Evolutionary conservation across 2,888 invertebrate species (phyloP), one percentile per base, ranked within the genome.

Genomic region (Cataglyphis rosenhaueri): DNA sequence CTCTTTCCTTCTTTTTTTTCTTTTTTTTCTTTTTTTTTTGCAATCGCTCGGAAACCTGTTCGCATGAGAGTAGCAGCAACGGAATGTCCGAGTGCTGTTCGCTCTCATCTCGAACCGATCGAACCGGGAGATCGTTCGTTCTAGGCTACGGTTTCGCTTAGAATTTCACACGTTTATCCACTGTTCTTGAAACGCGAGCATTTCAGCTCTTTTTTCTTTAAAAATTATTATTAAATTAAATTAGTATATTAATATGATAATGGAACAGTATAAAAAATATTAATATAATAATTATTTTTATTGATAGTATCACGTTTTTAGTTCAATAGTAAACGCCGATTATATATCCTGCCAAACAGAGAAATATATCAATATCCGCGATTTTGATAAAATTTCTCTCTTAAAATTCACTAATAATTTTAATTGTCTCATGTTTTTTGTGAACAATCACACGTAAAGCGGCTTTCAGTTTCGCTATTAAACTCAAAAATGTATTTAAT

Each of bases 21-120:
- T 64, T 64, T 32, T 62, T 62, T 84, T 68, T 89, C 87, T 87
- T 82, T 87, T 84, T 68, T 89, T 89, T 87, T 82, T 87, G 85
- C 89, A 85, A 86, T 87, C 86, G 87, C 82, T 82, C 84, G 86
- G 83, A 86, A 89, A 89, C 89, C 89, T 89, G 89, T 89, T 89
- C 87, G 87, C 84, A 86, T 84, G 75, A 87, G 74, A 87, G 86
- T 81, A 84, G 85, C 88, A 87, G 89, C 82, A 89, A 82, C 89
- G 88, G 88, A 88, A 88, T 89, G 89, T 89, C 85, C 84, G 86
- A 89, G 89, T 85, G 86, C 65, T 76, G 87, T 83, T 83, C 85
- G 84, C 84, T 88, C 88, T 89, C 88, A 84, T 87, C 88, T 85
- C 85, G 78, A 57, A 61, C 62, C 78, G 71, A 81, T 86, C 85